A percentile compares a stretch with the other conserved stretches of the same genome.
Conservation (phyloP, 2,113 vertebrate genomes). For the human (Homo sapiens) region GRCh38 chr6:24827501-24828000, state of each 20-base stretch:
- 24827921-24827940: too few relatives aligned
- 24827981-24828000: background rate
- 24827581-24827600: background rate
- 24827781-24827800: background rate
- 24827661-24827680: background rate
- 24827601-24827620: background rate
- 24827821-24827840: background rate
- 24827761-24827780: background rate
- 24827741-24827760: background rate
- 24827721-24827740: background rate
- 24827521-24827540: background rate
- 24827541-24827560: background rate
- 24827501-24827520: background rate
- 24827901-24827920: background rate
- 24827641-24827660: fast-evolving
- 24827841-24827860: background rate
- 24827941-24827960: background rate
- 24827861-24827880: background rate
- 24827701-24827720: background rate
- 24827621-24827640: background rate
- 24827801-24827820: background rate
- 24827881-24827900: background rate
- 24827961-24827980: background rate
- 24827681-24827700: background rate
- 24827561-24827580: background rate